Evolutionary conservation across 1,140 invertebrate species (phyloP), one percentile per base, ranked within the genome.

Genomic region (Chironomus tepperi): DNA sequence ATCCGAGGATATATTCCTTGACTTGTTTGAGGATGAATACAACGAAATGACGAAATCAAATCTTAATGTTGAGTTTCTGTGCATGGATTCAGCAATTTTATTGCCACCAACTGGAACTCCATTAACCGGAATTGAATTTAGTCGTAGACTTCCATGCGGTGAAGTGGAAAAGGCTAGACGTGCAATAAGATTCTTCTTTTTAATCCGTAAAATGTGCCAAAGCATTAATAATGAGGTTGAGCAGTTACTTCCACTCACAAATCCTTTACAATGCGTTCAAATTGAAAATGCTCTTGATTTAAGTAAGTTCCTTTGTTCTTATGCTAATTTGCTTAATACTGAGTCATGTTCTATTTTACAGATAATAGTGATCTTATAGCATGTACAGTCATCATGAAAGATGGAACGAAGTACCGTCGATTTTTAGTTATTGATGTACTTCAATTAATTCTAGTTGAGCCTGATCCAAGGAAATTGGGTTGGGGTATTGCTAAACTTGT

Each of bases 11-110:
- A 96, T 99, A 77, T 99, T 99, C 85, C 84, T 99, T 42, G 97
- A 99, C 81, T 95, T 99, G 88, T 99, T 99, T 84, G 97, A 99
- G 84, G 96, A 98, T 83, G 98, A 99, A 78, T 91, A 90, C 83
- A 93, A 92, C 80, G 94, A 98, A 83, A 93, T 98, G 88, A 87
- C 90, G 78, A 95, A 92, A 79, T 87, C 89, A 42, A 90, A 91
- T 8, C 81, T 98, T 43, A 98, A 97, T 85, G 94, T 96, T 1
- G 94, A 97, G 81, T 95, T 91, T 87, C 79, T 97, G 19, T 93
- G 95, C 86, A 96, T 95, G 92, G 97, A 99, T 84, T 94, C 95
- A n/a, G 94, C 93, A 74, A 92, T 99, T 77, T 85, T 99, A 67
- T 84, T 99, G 75, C 96, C 97, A 2, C 97, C 97, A 1, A 97